Evolutionary conservation across 2,888 invertebrate genomes (phyloP), one percentile per base, ranked within the genome.

Genomic region (Geotrupes spiniger): DNA sequence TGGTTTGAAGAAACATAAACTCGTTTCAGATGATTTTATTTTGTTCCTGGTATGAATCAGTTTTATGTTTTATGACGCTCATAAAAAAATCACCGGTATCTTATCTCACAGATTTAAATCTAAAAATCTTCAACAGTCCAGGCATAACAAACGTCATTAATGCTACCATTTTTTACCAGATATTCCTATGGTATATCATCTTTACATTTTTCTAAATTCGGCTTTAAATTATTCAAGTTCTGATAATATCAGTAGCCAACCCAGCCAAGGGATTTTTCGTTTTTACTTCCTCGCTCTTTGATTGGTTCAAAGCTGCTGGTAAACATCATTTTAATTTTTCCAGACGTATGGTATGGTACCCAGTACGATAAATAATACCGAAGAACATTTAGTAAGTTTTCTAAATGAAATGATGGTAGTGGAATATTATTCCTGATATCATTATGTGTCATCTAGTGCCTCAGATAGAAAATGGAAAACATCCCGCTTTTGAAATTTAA

Each of bases 1-100:
- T 54, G 15, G 49, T 51, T 26, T 66, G 64, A 4, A 68, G 46
- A 53, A 69, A 58, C 8, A 74, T 46, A 41, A 68, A 73, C 43
- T 74, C 65, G 10, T 62, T 58, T 36, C 70, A 15, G 0, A 61
- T 61, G 21, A 51, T 2, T 4, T 46, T 27, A 26, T 27, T 14
- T 53, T 53, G 3, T 28, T 61, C 59, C 11, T 65, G 29, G 3
- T 53, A 42, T n/a, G 56, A 54, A 0, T 71, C 58, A 1, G 64
- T 61, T 3, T n/a, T n/a, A n/a, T 65, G 60, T 42, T 54, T 54
- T 1, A 70, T 59, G 14, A 62, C 53, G 10, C 51, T 51, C 10
- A 51, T 43, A 52, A 71, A 68, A 55, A 69, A 69, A 1, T 54
- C 26, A 11, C 61, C 54, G 3, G 69, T 57, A 6, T 61, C 58